Percentiles rank a stretch among this genome's conserved stretches.
These are phyloP conservation scores for Notamacropus eugenii DNA, from an alignment of 2,797 vertebrate genomes.

Conservation along the genomic window DNA sequence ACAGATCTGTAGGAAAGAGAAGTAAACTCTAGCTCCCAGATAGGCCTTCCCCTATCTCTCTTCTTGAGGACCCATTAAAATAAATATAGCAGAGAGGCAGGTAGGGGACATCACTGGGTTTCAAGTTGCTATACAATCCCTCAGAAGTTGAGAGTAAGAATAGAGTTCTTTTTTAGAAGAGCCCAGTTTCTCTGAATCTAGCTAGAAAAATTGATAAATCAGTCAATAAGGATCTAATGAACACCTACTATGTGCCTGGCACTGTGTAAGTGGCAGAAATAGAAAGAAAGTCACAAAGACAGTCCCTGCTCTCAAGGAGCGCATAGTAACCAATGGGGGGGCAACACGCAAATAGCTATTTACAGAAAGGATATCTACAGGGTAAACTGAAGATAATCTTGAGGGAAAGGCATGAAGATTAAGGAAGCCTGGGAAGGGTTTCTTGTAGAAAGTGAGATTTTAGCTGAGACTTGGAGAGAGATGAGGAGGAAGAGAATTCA, in stretches of 20 bases:
- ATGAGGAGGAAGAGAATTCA: neutral
- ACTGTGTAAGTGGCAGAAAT: neutral
- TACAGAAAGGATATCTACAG: neutral
- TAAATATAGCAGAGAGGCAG: neutral
- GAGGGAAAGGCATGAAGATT: neutral
- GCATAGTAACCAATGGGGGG: neutral
- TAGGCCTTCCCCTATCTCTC: slow-evolving; percentile 1
- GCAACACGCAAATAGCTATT: neutral
- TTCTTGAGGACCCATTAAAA: slow-evolving; percentile 37
- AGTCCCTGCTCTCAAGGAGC: neutral
- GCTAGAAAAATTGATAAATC: neutral
- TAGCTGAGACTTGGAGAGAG: neutral
- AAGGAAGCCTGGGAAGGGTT: neutral
- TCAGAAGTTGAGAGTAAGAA: neutral
- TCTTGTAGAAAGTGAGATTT: neutral
- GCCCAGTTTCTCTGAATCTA: neutral
- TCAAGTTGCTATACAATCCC: slow-evolving; percentile 18
- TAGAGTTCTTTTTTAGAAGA: neutral
- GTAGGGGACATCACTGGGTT: neutral
- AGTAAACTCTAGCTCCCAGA: neutral
- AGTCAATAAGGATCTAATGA: neutral
- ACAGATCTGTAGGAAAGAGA: neutral
- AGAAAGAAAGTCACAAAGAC: neutral
- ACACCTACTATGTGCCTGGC: neutral
- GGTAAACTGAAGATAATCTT: neutral